Evolutionary conservation across 2,888 invertebrate species (phyloP), one percentile per base, ranked within the genome.

Genomic region (Pandemis heparana): DNA sequence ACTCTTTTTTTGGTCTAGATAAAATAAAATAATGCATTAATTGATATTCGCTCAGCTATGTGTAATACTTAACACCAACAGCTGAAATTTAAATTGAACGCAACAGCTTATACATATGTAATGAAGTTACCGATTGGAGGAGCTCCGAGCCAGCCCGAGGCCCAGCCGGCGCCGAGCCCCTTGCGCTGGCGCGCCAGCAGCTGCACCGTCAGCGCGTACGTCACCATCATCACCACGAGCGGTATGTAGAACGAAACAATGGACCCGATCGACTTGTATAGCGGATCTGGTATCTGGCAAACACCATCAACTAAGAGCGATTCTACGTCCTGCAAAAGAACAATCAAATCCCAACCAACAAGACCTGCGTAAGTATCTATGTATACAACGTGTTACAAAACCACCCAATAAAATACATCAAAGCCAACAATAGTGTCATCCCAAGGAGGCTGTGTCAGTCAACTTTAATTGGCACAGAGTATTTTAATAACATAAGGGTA

Each of bases 211-310:
- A 99, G 95, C 6, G 98, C 97, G 86, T 99, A 99, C n/a, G 99
- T 98, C 75, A 98, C 95, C 85, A 99, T 95, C 99, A 99, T 99
- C 79, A 99, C 98, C 60, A 97, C 96, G 78, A 99, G 95, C 0
- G 99, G 99, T 77, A 99, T 98, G 95, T 99, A 99, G 94, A 99
- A 99, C 80, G 98, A 98, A 81, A 98, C 97, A 82, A 99, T 97
- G 71, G 99, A 99, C 51, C 99, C 99, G 81, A 98, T 98, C 74
- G 98, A 96, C 90, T 98, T 98, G 95, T 97, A 98, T 8, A 97
- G 95, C 0, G 98, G 97, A 87, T 98, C 98, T 1, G 98, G 98
- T 81, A 98, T 97, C 90, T 97, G 97, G 85, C 98, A 98, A 59
- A 96, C 96, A 2, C 98, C 98, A 77, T 97, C 96, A 75, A 97